Conservation (phyloP, 2,888 invertebrate species). For the Lasioglossum marginatum region DNA sequence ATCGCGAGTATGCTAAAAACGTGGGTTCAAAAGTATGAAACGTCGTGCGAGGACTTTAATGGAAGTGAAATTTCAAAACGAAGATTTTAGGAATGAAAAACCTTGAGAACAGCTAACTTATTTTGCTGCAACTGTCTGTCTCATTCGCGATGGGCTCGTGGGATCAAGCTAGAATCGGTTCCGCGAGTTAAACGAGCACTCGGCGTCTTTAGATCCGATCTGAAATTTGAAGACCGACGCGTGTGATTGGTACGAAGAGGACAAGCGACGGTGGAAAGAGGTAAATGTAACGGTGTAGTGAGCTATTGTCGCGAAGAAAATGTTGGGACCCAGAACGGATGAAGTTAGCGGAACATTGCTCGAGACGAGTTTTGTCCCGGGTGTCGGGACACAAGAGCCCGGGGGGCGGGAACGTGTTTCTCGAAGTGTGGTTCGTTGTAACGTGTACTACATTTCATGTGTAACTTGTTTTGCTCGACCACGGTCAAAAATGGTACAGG, state of each 20-base stretch:
- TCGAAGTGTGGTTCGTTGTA: slow-evolving; percentile 73
- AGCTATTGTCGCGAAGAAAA: slow-evolving; percentile 20
- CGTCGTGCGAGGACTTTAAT: no score
- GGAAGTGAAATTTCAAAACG: not conserved
- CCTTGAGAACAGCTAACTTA: not conserved
- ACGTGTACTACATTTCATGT: slow-evolving; percentile 29
- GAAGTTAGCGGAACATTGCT: not conserved
- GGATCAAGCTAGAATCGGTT: not conserved
- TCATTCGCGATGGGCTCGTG: not conserved
- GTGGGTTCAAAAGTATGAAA: no score
- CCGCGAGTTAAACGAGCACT: not conserved
- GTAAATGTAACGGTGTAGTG: slow-evolving; percentile 31
- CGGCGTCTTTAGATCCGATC: not conserved
- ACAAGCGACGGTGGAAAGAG: slow-evolving; percentile 51
- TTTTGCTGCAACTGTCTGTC: not conserved
- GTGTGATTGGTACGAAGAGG: not conserved
- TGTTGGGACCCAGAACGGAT: not conserved
- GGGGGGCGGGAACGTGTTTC: not conserved
- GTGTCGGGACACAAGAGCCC: not conserved
- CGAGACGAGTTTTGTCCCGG: not conserved
- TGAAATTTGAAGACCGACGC: slow-evolving; percentile 14
- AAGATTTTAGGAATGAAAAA: not conserved
- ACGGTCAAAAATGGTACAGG: slow-evolving; percentile 67
- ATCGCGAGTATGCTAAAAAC: no score
- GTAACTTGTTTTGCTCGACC: slow-evolving; percentile 62